Conservation (phyloP, 53 echinoderm and acorn worm species). For the Zoroaster sp. region DNA sequence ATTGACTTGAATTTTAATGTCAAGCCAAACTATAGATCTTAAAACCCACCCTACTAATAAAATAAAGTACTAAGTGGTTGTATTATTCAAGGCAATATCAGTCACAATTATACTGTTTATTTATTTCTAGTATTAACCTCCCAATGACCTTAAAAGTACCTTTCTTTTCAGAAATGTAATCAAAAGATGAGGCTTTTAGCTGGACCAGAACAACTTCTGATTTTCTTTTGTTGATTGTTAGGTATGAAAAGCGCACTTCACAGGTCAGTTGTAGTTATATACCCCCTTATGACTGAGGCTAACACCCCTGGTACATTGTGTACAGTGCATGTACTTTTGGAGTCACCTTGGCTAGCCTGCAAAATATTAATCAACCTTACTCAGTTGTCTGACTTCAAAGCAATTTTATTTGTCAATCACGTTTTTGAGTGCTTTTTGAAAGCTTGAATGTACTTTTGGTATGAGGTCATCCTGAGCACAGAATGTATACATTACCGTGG, state of each 20-base stretch:
- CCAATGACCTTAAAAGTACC: neutral
- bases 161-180: neutral
- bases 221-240: neutral
- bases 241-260: neutral
- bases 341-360: neutral
- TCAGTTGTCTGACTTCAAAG: neutral
- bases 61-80: neutral
- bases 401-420: too few relatives aligned
- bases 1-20: neutral
- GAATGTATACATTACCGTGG: too few relatives aligned
- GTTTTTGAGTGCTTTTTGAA: too few relatives aligned
- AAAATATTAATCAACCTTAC: neutral
- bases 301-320: neutral
- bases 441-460: too few relatives aligned
- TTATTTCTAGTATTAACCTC: conserved; percentile 29
- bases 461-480: too few relatives aligned
- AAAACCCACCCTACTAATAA: neutral
- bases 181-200: neutral
- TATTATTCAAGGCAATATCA: neutral
- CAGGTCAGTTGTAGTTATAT: neutral
- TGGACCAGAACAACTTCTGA: neutral
- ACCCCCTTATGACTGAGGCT: neutral
- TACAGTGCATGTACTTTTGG: neutral
- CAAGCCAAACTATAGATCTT: neutral
- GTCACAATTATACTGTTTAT: neutral